These are phyloP conservation scores for Ceyx melanurus DNA, from an alignment of 2,113 vertebrate species.

Conservation along the genomic window DNA sequence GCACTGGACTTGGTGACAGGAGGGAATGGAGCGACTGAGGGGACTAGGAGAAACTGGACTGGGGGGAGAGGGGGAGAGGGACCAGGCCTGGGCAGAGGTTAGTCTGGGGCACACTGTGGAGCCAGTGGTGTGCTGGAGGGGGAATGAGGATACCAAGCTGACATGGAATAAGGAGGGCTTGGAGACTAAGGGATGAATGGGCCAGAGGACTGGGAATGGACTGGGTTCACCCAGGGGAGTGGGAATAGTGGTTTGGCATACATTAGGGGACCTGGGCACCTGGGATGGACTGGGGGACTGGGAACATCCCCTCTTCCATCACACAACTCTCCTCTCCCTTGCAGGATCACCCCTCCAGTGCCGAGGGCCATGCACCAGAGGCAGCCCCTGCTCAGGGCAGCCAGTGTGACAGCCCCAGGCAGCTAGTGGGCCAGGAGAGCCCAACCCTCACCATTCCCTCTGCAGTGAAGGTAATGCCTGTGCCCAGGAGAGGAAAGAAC, in stretches of 20 bases:
- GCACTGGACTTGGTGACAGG: fast-evolving
- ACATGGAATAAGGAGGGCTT: not conserved
- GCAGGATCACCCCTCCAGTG: conserved; percentile 72
- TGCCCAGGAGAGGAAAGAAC: fast-evolving
- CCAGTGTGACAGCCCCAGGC: conserved; percentile 76
- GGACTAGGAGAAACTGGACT: no score
- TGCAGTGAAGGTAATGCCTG: conserved; percentile 84
- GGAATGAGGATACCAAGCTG: fast-evolving
- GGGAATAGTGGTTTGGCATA: not conserved
- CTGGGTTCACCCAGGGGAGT: not conserved
- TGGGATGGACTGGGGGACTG: not conserved
- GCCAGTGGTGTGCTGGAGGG: not conserved
- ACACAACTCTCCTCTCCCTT: not conserved
- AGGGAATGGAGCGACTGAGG: not conserved
- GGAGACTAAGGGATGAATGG: not conserved
- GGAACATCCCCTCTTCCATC: not conserved
- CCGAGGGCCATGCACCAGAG: conserved; percentile 68
- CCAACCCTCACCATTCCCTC: conserved; percentile 75
- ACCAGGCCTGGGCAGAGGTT: not conserved
- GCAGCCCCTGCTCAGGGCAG: conserved; percentile 43
- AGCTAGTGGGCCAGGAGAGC: conserved; percentile 68
- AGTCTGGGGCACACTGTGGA: not conserved
- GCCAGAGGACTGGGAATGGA: not conserved
- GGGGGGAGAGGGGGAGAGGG: no score
- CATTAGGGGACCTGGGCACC: not conserved